Base-by-base conservation (phyloP, 2,113 vertebrate genomes). In the Porphyrio hochstetteri region DNA sequence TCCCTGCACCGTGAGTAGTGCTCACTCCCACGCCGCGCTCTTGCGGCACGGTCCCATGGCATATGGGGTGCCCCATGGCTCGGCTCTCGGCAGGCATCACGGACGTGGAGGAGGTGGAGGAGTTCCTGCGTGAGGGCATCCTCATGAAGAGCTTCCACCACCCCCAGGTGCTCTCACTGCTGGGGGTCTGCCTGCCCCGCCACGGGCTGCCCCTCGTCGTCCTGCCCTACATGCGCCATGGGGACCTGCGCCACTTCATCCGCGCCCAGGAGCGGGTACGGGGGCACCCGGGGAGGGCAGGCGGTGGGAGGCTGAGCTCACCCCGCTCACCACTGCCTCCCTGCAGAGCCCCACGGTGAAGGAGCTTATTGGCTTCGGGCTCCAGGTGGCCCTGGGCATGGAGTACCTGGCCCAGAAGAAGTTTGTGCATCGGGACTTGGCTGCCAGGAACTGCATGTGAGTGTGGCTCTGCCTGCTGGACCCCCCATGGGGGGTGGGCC, bases 401-500 rank as follows among this genome's bases (percentile, higher is more conserved):
- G 98, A 99, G 88, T 99, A 99, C 96, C 97, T 99, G 94, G 99
- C 99, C 33, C 98, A 98, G 82, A 99, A 98, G 97, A 99, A 99
- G 91, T 99, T 99, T 96, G 99, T 99, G 63, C 99, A 99, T 97
- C 97, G 99, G 96, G 99, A 99, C 94, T 98, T 99, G 29, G 99
- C 99, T 4, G 99, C 99, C 76, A 98, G 99, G 57, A 99, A 99
- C 96, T 99, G 99, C 98, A 99, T 99, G 99, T 99, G 90, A 99
- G 99, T 98, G 82, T 1, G 28, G 25, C 71, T 3, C 1, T 28
- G 38, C 9, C 35, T 1, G 1, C 36, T 5, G 9, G 77, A 33
- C 2, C 27, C 44, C 21, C 2, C 48, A 20, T 23, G 48, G 52
- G 52, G 52, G 1, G 0, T 24, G 48, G 15, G 13, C 56, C 29